Evolutionary conservation across 2,888 invertebrate genomes (phyloP).

Genomic region (Pseudeuparius sepicola): DNA sequence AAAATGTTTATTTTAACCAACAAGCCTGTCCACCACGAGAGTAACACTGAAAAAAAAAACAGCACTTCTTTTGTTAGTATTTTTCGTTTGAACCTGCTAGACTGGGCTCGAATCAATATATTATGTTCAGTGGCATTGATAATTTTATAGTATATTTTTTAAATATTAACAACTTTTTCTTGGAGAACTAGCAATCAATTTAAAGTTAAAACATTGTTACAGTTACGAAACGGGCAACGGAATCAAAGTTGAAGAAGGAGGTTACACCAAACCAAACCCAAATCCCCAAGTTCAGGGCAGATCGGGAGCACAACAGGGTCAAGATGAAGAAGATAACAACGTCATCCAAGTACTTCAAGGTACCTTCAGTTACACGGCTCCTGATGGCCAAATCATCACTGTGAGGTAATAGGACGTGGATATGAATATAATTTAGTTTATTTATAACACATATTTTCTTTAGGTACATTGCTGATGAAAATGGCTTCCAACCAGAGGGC

Average conservation of each 20-base stretch:
- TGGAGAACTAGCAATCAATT: too few species aligned
- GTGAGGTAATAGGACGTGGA: constrained; percentile 41
- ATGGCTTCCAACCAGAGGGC: constrained; percentile 59
- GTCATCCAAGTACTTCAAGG: constrained; percentile 54
- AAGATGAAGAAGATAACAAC: constrained; percentile 37
- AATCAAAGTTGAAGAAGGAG: constrained; percentile 62
- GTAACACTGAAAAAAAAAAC: too few species aligned
- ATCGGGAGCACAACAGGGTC: constrained; percentile 41
- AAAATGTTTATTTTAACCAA: constrained; percentile 4
- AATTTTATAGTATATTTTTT: too few species aligned
- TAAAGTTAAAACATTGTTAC: too few species aligned
- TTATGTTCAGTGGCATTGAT: too few species aligned
- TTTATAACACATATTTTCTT: constrained; percentile 8
- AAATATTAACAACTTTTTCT: too few species aligned
- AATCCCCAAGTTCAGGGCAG: constrained; percentile 16
- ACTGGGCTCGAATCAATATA: too few species aligned
- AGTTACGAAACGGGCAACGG: constrained; percentile 74
- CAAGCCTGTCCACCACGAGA: too few species aligned
- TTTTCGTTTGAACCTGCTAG: too few species aligned
- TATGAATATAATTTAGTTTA: neutral
- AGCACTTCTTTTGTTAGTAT: too few species aligned
- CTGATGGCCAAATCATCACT: constrained; percentile 56
- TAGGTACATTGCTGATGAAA: constrained; percentile 62
- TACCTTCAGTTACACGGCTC: constrained; percentile 60
- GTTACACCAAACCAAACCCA: constrained; percentile 52